Evolutionary conservation across 2,888 invertebrate genomes (phyloP).

Genomic region (Tetranychus piercei): DNA sequence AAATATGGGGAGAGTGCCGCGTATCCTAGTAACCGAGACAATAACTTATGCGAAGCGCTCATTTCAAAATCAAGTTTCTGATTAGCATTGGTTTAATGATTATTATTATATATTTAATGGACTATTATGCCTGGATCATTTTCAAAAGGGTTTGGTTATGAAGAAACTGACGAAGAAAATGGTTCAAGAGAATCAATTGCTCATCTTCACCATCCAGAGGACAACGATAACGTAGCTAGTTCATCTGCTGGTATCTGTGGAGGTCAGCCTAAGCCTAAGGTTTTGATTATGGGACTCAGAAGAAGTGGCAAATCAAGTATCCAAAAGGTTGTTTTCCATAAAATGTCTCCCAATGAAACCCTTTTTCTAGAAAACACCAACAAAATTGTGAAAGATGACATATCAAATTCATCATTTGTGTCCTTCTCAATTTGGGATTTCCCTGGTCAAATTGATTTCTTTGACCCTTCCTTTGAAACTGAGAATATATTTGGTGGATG

Average conservation of each 20-base stretch:
- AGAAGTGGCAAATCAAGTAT: slow-evolving; percentile 98
- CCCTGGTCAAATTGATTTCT: slow-evolving; percentile 95
- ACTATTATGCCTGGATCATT: background rate
- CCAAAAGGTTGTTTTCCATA: slow-evolving; percentile 99
- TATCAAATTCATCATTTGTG: slow-evolving; percentile 89
- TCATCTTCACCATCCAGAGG: background rate
- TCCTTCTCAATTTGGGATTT: slow-evolving; percentile 99
- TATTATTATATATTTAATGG: too few species aligned
- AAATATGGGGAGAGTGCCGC: too few species aligned
- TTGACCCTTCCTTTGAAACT: slow-evolving; percentile 74
- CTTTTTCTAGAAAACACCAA: slow-evolving; percentile 93
- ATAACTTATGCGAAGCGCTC: too few species aligned
- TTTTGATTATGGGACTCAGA: slow-evolving; percentile 79
- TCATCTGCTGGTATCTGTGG: background rate
- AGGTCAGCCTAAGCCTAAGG: slow-evolving; percentile 44
- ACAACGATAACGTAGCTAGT: background rate
- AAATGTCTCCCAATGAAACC: slow-evolving; percentile 99
- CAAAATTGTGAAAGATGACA: slow-evolving; percentile 90
- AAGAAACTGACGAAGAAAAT: background rate
- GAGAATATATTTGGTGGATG: slow-evolving; percentile 91
- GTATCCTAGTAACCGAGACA: too few species aligned
- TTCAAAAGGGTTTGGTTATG: slow-evolving; percentile 10
- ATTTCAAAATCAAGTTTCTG: too few species aligned
- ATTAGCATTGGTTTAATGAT: too few species aligned
- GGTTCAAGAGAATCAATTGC: background rate